Evolutionary conservation across 1,140 invertebrate genomes (phyloP).

Genomic region (Pinna nobilis): DNA sequence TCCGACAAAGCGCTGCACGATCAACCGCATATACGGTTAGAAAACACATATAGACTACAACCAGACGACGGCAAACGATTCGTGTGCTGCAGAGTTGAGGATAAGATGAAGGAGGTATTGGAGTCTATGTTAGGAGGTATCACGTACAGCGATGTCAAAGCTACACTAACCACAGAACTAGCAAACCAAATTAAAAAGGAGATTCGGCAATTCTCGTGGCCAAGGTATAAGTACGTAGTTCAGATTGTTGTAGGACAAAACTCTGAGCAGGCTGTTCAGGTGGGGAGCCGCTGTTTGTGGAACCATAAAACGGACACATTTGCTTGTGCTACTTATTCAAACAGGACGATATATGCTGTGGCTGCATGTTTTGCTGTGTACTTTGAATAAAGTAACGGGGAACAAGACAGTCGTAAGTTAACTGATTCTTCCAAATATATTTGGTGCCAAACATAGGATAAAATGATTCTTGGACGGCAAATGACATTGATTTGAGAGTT

Average conservation of each 20-base stretch:
- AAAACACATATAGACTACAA: constrained; percentile 36
- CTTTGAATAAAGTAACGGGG: constrained; percentile 52
- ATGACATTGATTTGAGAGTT: too few species aligned
- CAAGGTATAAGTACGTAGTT: constrained; percentile 63
- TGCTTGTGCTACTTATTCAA: constrained; percentile 59
- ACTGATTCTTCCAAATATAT: too few species aligned
- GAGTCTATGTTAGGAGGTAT: constrained; percentile 38
- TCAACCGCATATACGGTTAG: constrained; percentile 24
- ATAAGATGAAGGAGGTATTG: constrained; percentile 52
- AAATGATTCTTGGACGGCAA: too few species aligned
- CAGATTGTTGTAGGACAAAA: constrained; percentile 65
- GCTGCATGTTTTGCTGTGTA: constrained; percentile 67
- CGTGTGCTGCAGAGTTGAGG: constrained; percentile 41
- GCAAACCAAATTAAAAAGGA: constrained; percentile 47
- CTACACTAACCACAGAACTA: constrained; percentile 43
- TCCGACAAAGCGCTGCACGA: constrained; percentile 11
- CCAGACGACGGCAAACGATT: constrained; percentile 40
- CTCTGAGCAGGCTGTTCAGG: constrained; percentile 56
- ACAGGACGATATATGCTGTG: constrained; percentile 61
- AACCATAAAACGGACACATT: constrained; percentile 62
- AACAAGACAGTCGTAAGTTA: too few species aligned
- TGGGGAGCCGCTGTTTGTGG: constrained; percentile 67
- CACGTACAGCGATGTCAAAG: constrained; percentile 49
- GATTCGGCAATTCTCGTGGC: constrained; percentile 58
- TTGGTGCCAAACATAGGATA: too few species aligned